phyloP scores from a whole-genome alignment of 1,140 invertebrate species.

The Drosophila setifemur region DNA sequence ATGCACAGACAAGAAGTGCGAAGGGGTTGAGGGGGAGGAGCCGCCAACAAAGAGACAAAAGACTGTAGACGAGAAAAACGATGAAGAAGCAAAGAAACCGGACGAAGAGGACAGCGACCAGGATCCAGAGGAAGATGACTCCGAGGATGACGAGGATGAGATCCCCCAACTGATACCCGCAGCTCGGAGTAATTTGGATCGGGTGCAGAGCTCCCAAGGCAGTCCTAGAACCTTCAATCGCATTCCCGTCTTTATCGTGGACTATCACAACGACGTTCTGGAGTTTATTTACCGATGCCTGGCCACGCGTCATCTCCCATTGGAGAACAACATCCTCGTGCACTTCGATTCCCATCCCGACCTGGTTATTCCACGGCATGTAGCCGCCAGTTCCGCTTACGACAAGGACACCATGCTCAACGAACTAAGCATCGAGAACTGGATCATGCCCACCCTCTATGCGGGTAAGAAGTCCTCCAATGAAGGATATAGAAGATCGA shows the following conservation, averaged over 20 bases:
- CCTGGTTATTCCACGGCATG: slow-evolving; percentile 88
- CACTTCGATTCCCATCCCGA: slow-evolving; percentile 97
- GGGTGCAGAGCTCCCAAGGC: slow-evolving; percentile 50
- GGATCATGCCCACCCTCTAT: slow-evolving; percentile 94
- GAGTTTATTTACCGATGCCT: slow-evolving; percentile 92
- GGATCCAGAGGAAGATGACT: not conserved
- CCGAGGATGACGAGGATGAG: slow-evolving; percentile 19
- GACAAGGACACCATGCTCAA: slow-evolving; percentile 83
- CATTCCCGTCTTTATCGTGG: slow-evolving; percentile 89
- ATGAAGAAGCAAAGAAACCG: not conserved
- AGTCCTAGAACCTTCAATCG: slow-evolving; percentile 83
- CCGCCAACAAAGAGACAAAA: slow-evolving; percentile 64
- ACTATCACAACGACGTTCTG: slow-evolving; percentile 91
- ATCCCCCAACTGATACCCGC: slow-evolving; percentile 33
- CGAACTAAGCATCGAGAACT: slow-evolving; percentile 93
- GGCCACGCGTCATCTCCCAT: slow-evolving; percentile 91
- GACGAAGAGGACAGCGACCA: not conserved
- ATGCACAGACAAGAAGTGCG: not conserved
- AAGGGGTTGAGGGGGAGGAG: slow-evolving; percentile 4
- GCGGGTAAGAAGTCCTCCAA: slow-evolving; percentile 85
- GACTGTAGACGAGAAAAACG: slow-evolving; percentile 6
- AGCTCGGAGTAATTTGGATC: not conserved
- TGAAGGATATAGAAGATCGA: no score
- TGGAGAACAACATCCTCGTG: slow-evolving; percentile 89
- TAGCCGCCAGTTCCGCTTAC: slow-evolving; percentile 81